These are phyloP conservation scores for Stomatorhinus ivindoensis DNA, from an alignment of 2,113 vertebrate genomes.

Conservation along the genomic window DNA sequence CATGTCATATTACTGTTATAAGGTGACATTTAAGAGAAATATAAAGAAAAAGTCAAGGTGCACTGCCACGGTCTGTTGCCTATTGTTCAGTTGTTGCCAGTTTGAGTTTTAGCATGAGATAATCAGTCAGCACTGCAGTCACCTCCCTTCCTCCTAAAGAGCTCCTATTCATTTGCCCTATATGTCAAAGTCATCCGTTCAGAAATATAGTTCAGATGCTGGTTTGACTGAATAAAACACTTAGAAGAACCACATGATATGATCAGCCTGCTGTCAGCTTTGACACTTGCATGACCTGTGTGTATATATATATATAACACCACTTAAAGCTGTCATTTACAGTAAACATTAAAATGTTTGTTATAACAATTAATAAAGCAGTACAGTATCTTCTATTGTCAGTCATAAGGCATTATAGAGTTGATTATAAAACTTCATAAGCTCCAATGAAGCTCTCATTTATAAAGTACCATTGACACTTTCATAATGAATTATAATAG, in stretches of 20 bases:
- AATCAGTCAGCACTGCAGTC: background rate
- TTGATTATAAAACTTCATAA: no score
- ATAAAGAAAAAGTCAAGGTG: background rate
- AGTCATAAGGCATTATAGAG: no score
- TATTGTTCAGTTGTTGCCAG: background rate
- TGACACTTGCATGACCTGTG: background rate
- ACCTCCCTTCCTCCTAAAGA: background rate
- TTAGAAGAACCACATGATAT: background rate
- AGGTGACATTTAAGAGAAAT: background rate
- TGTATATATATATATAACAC: no score
- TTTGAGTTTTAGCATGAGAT: background rate
- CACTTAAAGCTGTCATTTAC: background rate
- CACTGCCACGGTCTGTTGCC: background rate
- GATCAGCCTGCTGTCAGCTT: background rate
- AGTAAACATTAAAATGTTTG: no score
- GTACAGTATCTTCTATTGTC: no score
- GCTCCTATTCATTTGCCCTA: background rate
- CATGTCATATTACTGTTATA: background rate
- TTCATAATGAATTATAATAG: background rate
- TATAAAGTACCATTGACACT: background rate
- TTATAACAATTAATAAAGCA: no score
- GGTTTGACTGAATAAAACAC: background rate
- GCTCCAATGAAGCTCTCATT: background rate
- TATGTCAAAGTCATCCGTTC: background rate
- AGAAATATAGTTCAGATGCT: background rate